These are phyloP conservation scores for Nothobranchius furzeri DNA, from an alignment of 2,113 vertebrate species.

Conservation along the genomic window DNA sequence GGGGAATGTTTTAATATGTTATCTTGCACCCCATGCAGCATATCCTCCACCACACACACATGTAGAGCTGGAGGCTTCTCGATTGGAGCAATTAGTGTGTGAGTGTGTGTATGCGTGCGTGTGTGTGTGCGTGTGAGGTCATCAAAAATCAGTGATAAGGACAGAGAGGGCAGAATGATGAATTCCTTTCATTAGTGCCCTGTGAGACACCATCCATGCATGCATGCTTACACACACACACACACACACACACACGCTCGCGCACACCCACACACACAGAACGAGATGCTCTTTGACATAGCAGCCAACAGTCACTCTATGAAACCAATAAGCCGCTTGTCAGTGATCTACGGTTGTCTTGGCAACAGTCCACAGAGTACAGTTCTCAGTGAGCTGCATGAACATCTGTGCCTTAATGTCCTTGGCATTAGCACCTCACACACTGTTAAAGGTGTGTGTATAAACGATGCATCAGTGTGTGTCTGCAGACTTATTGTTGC, in stretches of 20 bases:
- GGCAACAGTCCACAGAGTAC: slow-evolving; percentile 90
- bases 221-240: slow-evolving; percentile 29
- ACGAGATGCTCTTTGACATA: slow-evolving; percentile 58
- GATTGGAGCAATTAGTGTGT: slow-evolving; percentile 56
- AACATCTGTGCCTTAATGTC: slow-evolving; percentile 72
- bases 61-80: slow-evolving; percentile 31
- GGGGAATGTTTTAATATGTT: slow-evolving; percentile 70
- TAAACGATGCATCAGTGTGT: background rate
- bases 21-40: slow-evolving; percentile 50
- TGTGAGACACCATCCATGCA: slow-evolving; percentile 33
- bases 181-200: slow-evolving; percentile 75
- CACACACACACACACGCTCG: slow-evolving; percentile 25
- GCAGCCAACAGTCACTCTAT: slow-evolving; percentile 84
- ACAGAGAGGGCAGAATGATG: slow-evolving; percentile 65
- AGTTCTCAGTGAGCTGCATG: slow-evolving; percentile 80
- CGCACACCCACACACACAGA: slow-evolving; percentile 35
- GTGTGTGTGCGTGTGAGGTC: slow-evolving; percentile 33
- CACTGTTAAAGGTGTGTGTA: slow-evolving; percentile 39
- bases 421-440: slow-evolving; percentile 85
- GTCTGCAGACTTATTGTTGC: slow-evolving; percentile 3
- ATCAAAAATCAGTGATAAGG: slow-evolving; percentile 63
- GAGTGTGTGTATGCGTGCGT: background rate
- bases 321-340: slow-evolving; percentile 87
- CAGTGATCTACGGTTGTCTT: slow-evolving; percentile 92
- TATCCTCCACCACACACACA: slow-evolving; percentile 39